These are phyloP conservation scores for Cyanoderma ruficeps DNA, from an alignment of 2,113 vertebrate genomes.

Conservation along the genomic window DNA sequence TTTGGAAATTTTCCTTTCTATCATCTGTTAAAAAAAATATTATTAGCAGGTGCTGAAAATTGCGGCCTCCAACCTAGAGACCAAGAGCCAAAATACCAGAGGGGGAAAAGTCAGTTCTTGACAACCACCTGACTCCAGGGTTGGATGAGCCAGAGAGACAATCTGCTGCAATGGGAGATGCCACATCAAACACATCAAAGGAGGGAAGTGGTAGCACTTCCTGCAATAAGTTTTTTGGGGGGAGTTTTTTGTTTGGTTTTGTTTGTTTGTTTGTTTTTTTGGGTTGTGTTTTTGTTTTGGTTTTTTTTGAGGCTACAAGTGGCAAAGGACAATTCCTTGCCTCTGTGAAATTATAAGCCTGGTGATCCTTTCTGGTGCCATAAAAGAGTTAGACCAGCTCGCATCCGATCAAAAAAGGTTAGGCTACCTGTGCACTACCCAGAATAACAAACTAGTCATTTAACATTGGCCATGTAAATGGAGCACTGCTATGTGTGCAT, in stretches of 20 bases:
- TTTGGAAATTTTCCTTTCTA: conserved; percentile 51
- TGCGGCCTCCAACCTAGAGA: conserved; percentile 5
- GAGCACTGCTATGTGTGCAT: not conserved
- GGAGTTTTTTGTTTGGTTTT: too few relatives aligned
- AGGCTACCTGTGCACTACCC: not conserved
- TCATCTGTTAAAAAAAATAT: conserved; percentile 61
- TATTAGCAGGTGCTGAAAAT: conserved; percentile 64
- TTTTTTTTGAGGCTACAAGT: not conserved
- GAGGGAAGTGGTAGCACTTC: not conserved
- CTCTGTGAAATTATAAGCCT: not conserved
- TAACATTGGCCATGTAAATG: not conserved
- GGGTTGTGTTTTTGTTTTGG: not conserved
- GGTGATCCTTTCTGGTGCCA: not conserved
- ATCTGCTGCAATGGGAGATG: conserved; percentile 48
- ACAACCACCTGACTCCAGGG: conserved; percentile 46
- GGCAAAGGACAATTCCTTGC: not conserved
- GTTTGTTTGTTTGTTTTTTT: too few relatives aligned
- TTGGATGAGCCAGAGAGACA: conserved; percentile 29
- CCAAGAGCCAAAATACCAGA: conserved; percentile 57
- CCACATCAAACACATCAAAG: conserved; percentile 35
- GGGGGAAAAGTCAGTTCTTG: conserved; percentile 35
- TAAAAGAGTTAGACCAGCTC: not conserved
- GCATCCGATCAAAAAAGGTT: not conserved
- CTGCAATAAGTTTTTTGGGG: not conserved
- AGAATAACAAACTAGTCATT: not conserved